These are phyloP conservation scores for Phthorimaea operculella DNA, from an alignment of 1,140 invertebrate species.

Conservation along the genomic window DNA sequence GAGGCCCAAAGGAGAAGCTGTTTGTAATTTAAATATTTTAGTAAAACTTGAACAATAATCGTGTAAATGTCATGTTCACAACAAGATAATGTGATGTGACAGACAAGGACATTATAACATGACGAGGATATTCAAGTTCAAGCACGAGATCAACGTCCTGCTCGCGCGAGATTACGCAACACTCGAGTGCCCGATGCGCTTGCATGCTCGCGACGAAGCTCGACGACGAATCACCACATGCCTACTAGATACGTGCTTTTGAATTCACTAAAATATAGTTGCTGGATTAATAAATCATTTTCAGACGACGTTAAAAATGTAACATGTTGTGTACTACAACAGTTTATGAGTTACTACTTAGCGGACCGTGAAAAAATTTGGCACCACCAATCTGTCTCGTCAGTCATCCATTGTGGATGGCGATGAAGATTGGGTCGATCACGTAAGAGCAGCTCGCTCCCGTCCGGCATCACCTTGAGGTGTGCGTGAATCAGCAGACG, in stretches of 20 bases:
- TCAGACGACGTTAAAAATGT: no score
- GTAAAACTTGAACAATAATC: no score
- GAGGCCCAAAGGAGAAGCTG: no score
- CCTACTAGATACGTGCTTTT: neutral
- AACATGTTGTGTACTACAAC: no score
- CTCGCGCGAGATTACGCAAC: conserved; percentile 33
- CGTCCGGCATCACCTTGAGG: conserved; percentile 47
- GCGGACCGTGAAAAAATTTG: no score
- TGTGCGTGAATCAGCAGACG: conserved; percentile 57
- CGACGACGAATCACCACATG: conserved; percentile 10
- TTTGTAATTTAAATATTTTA: no score
- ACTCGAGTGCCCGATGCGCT: conserved; percentile 29
- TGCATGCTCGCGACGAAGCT: conserved; percentile 24
- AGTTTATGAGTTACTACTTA: no score
- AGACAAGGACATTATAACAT: neutral
- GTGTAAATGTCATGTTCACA: neutral
- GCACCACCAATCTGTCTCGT: no score
- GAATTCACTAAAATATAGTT: neutral
- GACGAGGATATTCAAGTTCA: conserved; percentile 38
- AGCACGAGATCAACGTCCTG: conserved; percentile 53
- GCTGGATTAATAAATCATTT: no score
- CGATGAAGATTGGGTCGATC: neutral
- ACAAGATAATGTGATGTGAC: neutral
- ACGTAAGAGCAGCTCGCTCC: neutral
- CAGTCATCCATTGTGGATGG: no score